A percentile compares a stretch with the other conserved stretches of the same genome.
phyloP scores from a whole-genome alignment of 2,888 invertebrate species.

The Urechis unicinctus region DNA sequence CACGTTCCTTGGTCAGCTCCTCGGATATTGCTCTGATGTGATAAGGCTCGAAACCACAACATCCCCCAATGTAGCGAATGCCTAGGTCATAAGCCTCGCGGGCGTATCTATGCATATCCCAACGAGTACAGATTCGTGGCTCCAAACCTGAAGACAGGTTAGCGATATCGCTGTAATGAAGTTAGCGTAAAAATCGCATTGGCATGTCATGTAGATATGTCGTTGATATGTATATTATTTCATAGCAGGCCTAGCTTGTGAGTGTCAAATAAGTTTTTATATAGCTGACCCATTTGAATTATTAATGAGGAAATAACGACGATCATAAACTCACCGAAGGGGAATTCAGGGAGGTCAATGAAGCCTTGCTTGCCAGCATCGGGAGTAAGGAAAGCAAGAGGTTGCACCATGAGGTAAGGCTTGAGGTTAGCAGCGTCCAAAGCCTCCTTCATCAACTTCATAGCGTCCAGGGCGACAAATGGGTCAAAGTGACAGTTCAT shows the following conservation, averaged over 20 bases:
- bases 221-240: too few species aligned
- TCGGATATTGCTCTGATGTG: conserved; percentile 50
- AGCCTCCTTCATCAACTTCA: conserved; percentile 44
- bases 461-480: conserved; percentile 31
- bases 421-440: conserved; percentile 36
- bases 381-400: conserved; percentile 34
- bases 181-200: too few species aligned
- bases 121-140: conserved; percentile 46
- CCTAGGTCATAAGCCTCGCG: conserved; percentile 48
- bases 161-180: too few species aligned
- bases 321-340: conserved; percentile 47
- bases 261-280: too few species aligned
- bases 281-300: too few species aligned
- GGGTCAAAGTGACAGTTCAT: conserved; percentile 51
- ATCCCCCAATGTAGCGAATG: conserved; percentile 50
- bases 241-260: too few species aligned
- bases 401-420: conserved; percentile 46
- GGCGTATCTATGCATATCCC: conserved; percentile 50
- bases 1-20: conserved; percentile 42
- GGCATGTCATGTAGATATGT: too few species aligned
- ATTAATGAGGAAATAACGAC: not conserved
- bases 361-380: conserved; percentile 49
- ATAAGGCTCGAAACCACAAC: conserved; percentile 51
- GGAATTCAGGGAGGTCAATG: conserved; percentile 51
- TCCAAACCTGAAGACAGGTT: conserved; percentile 50